phyloP scores from a whole-genome alignment of 2,797 vertebrate genomes.

The Glossophaga mutica region DNA sequence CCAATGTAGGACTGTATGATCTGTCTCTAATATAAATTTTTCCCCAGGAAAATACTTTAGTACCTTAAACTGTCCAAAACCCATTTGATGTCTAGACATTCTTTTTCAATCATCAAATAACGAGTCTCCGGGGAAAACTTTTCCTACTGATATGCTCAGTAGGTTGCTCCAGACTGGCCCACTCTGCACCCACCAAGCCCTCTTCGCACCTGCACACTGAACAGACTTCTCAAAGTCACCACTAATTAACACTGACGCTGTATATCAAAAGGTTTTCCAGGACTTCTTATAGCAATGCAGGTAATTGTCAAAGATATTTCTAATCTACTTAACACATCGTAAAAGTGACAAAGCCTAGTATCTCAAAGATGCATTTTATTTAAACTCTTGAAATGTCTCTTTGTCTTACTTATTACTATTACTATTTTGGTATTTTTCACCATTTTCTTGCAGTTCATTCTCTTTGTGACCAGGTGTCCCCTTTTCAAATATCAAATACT shows the following conservation, averaged over 20 bases:
- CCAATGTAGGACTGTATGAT: slow-evolving; percentile 69
- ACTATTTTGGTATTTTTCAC: not conserved
- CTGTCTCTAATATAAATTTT: slow-evolving; percentile 71
- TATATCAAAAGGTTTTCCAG: slow-evolving; percentile 32
- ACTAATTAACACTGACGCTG: slow-evolving; percentile 56
- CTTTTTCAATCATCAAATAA: slow-evolving; percentile 76
- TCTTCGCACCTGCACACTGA: slow-evolving; percentile 18
- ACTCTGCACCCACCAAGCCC: not conserved
- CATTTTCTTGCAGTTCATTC: not conserved
- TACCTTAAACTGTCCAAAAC: slow-evolving; percentile 72
- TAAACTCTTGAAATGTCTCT: not conserved
- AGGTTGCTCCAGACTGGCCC: slow-evolving; percentile 34
- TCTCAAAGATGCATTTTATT: not conserved
- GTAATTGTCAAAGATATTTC: slow-evolving; percentile 24
- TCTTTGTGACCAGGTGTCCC: not conserved
- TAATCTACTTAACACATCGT: slow-evolving; percentile 35
- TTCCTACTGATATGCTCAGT: slow-evolving; percentile 51
- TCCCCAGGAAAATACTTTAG: slow-evolving; percentile 68
- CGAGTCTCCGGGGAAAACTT: slow-evolving; percentile 63
- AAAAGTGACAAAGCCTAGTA: not conserved
- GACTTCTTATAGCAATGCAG: slow-evolving; percentile 40
- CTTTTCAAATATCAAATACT: slow-evolving; percentile 27
- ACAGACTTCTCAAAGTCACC: slow-evolving; percentile 69
- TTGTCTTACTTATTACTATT: not conserved
- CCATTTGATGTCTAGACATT: slow-evolving; percentile 71